Evolutionary conservation across 2,888 invertebrate species (phyloP), one percentile per base, ranked within the genome.

Genomic region (Sarcophaga carnaria): DNA sequence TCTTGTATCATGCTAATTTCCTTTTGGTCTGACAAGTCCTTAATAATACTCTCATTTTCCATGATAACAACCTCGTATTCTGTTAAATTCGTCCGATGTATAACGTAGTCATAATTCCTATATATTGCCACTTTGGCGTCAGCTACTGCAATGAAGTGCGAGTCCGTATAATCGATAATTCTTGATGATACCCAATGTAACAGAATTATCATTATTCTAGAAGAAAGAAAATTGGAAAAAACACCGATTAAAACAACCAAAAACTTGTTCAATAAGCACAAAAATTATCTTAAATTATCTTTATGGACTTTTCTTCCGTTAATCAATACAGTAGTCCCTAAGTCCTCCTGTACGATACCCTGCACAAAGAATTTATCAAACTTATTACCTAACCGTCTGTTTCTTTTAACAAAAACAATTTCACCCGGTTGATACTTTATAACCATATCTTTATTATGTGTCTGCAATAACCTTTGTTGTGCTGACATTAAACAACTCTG

Each of bases 351-450:
- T 12, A 76, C 20, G 8, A 66, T 22, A 20, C 70, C 79, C 60
- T 78, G 60, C 45, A 62, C 59, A 66, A 64, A 76, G 27, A 69
- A 59, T 69, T 14, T 64, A 69, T 60, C 67, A 8, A 78, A 69
- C 20, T 67, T 81, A 54, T 70, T 76, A n/a, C 76, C 70, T 11
- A 78, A 25, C 5, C 66, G 17, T 54, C 63, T 71, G 27, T 83
- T 78, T 67, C 72, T 72, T 22, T 12, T 72, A 25, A 79, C 78
- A 49, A 67, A 83, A 45, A 83, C 82, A 27, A 67, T 76, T n/a
- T 82, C 79, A 2, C 82, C 79, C 4, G 67, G 71, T 5, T 76
- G 20, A 62, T 72, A 66, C 45, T 62, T 72, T 27, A 45, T 49
- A 10, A 37, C 67, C 45, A 49, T 22, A 5, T 67, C 22, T 45